Percentiles rank a stretch among this genome's conserved stretches.
phyloP scores from a whole-genome alignment of 2,888 invertebrate species.

The Drosophila glabriapex region DNA sequence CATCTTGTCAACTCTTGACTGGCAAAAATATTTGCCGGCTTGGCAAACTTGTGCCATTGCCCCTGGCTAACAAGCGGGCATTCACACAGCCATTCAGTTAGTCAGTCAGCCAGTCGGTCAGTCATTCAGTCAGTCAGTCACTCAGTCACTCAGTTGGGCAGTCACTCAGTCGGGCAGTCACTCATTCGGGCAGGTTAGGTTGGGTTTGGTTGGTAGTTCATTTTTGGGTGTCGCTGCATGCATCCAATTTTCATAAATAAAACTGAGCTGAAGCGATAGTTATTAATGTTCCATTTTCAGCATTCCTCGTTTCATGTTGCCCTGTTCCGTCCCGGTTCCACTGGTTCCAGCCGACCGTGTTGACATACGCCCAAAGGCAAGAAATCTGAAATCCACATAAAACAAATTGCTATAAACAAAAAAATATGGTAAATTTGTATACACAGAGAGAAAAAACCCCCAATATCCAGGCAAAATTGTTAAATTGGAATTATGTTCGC shows the following conservation, averaged over 20 bases:
- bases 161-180: neutral
- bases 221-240: slow-evolving; percentile 34
- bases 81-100: neutral
- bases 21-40: slow-evolving; percentile 72
- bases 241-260: slow-evolving; percentile 72
- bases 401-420: neutral
- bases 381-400: neutral
- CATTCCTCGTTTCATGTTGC: neutral
- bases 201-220: neutral
- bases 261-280: slow-evolving; percentile 43
- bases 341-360: slow-evolving; percentile 8
- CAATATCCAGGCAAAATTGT: neutral
- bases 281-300: slow-evolving; percentile 31
- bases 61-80: slow-evolving; percentile 29
- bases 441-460: neutral
- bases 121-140: neutral
- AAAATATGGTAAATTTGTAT: neutral
- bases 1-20: slow-evolving; percentile 36
- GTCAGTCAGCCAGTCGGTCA: neutral
- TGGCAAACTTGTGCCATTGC: slow-evolving; percentile 67
- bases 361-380: neutral
- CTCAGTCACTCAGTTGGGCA: too few species aligned
- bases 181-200: neutral
- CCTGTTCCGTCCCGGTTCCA: slow-evolving; percentile 7
- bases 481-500: neutral